Evolutionary conservation across 1,140 invertebrate genomes (phyloP).

Genomic region (Heliconius nattereri): DNA sequence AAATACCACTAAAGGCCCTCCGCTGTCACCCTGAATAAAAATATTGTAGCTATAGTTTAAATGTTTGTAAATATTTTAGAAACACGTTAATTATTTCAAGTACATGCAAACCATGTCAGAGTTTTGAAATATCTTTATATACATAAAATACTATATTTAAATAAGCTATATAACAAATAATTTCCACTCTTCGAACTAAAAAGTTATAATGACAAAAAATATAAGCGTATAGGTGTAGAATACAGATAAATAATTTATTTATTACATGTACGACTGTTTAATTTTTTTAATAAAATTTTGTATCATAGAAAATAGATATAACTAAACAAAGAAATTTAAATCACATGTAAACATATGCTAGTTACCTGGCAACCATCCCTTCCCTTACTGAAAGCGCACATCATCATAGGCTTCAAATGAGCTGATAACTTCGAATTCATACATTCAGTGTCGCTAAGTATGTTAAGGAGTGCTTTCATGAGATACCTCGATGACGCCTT

Average conservation of each 20-base stretch:
- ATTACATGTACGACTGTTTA: no score
- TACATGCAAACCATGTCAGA: no score
- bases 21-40: conserved; percentile 84
- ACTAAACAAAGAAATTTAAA: background rate
- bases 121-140: no score
- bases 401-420: conserved; percentile 78
- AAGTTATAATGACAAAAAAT: no score
- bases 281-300: no score
- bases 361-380: conserved; percentile 81
- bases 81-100: no score
- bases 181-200: no score
- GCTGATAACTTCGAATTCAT: conserved; percentile 66
- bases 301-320: no score
- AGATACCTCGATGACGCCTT: conserved; percentile 80
- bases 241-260: no score
- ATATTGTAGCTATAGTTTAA: background rate
- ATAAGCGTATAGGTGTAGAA: no score
- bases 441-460: conserved; percentile 68
- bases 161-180: no score
- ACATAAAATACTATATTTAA: no score
- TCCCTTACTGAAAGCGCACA: conserved; percentile 79
- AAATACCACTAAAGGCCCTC: conserved; percentile 76
- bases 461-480: conserved; percentile 79
- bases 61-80: background rate
- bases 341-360: background rate